phyloP scores from a whole-genome alignment of 1,140 invertebrate species.

The Conopomorpha cramerella region DNA sequence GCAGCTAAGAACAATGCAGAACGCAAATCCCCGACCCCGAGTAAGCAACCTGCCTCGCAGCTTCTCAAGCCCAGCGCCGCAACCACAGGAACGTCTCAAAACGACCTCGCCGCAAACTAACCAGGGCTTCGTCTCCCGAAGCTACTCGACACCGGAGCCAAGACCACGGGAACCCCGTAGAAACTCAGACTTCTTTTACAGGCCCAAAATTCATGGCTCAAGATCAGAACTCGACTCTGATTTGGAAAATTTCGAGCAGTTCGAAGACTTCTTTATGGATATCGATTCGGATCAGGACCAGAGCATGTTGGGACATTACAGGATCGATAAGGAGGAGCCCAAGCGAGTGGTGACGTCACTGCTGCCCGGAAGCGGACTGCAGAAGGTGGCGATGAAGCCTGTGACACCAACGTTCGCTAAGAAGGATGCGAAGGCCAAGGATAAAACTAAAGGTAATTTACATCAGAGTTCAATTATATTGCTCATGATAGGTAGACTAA shows the following conservation, averaged over 20 bases:
- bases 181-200: constrained; percentile 29
- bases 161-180: constrained; percentile 22
- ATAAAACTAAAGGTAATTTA: constrained; percentile 19
- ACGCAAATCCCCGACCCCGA: constrained; percentile 6
- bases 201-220: constrained; percentile 27
- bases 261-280: constrained; percentile 44
- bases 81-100: constrained; percentile 17
- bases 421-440: constrained; percentile 22
- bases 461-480: too few species aligned
- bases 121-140: constrained; percentile 25
- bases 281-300: constrained; percentile 42
- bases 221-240: constrained; percentile 44
- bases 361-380: constrained; percentile 39
- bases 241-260: constrained; percentile 40
- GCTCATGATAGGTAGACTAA: too few species aligned
- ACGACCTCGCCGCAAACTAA: constrained; percentile 3
- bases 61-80: constrained; percentile 31
- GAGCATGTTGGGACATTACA: constrained; percentile 17
- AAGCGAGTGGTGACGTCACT: constrained; percentile 33
- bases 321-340: constrained; percentile 26
- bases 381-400: constrained; percentile 32
- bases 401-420: constrained; percentile 19
- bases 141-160: constrained; percentile 39
- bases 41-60: constrained; percentile 32
- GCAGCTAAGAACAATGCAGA: constrained; percentile 30